Base-by-base conservation (phyloP, 2,888 invertebrate species). In the Spisula solida region DNA sequence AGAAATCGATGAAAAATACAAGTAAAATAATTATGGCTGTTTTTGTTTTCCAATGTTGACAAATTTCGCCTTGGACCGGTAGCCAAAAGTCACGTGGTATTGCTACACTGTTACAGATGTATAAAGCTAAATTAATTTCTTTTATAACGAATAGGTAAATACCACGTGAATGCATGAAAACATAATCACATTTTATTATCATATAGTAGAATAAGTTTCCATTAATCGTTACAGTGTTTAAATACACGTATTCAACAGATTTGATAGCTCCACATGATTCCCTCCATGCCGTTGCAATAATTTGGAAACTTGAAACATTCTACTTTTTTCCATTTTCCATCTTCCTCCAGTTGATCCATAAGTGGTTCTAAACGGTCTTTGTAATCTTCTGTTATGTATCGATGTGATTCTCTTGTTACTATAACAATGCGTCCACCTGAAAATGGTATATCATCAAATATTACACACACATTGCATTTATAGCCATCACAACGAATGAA, bases 241-340 rank as follows among this genome's bases (percentile, higher is more conserved):
- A 41, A 41, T 41, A 41, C 8, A 41, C 41, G 8, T 25, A 66
- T 12, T 75, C 48, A 80, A 25, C 48, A 80, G 29, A 75, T 56
- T 56, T 82, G 1, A 56, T 25, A 82, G 25, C 6, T 18, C 79
- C 51, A 85, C 12, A 78, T 31, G 12, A 48, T 20, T n/a, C 78
- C 85, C 20, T 48, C 29, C 48, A 51, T 29, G 0, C 12, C 41
- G 10, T 6, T 29, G 12, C 29, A 48, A 41, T 34, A 75, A 20
- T 75, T n/a, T 34, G 85, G 85, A 51, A 85, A 48, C 31, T 78
- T 31, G 20, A 78, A 78, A 31, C 31, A 29, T 20, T 25, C 20
- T 16, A 78, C 31, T 56, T 82, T 70, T 56, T 78, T 87, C 87
- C 87, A 87, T 78, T 82, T 82, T 1, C 82, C 56, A 10, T 87